These are phyloP conservation scores for Julus scanicus DNA, from an alignment of 2,888 invertebrate genomes.

Conservation along the genomic window DNA sequence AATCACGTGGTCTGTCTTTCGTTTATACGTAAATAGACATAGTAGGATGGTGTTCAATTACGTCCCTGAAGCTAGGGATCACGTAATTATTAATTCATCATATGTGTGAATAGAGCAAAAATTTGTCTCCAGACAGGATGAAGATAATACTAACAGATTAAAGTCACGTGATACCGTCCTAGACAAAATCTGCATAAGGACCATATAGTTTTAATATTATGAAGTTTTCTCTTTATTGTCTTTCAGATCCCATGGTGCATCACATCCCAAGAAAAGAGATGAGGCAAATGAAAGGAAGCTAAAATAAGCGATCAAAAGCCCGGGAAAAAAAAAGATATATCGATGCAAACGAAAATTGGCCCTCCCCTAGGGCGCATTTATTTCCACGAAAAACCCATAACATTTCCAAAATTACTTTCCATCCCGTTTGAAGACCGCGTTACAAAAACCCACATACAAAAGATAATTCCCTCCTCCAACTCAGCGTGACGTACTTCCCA, in stretches of 20 bases:
- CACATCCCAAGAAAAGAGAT: background rate
- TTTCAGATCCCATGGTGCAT: background rate
- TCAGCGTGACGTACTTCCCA: conserved; percentile 39
- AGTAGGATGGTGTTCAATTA: too few species aligned
- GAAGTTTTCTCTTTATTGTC: background rate
- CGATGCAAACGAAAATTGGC: background rate
- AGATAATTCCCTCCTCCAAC: conserved; percentile 30
- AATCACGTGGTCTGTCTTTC: too few species aligned
- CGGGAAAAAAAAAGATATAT: background rate
- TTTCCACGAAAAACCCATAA: conserved; percentile 30
- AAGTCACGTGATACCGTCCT: too few species aligned
- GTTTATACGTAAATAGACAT: too few species aligned
- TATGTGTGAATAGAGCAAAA: too few species aligned
- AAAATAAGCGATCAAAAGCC: background rate
- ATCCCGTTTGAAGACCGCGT: background rate
- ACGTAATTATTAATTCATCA: too few species aligned
- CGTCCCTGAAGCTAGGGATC: too few species aligned
- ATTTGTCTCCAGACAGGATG: too few species aligned
- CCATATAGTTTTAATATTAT: background rate
- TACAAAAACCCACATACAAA: conserved; percentile 20
- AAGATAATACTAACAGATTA: too few species aligned
- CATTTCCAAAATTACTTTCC: conserved; percentile 34
- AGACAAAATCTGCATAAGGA: background rate
- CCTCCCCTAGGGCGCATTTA: conserved; percentile 16
- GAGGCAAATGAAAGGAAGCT: conserved; percentile 25